A percentile compares a stretch with the other conserved stretches of the same genome.
Conservation (phyloP, 64 coral and sea anemone species). For the Orbicella faveolata region DNA sequence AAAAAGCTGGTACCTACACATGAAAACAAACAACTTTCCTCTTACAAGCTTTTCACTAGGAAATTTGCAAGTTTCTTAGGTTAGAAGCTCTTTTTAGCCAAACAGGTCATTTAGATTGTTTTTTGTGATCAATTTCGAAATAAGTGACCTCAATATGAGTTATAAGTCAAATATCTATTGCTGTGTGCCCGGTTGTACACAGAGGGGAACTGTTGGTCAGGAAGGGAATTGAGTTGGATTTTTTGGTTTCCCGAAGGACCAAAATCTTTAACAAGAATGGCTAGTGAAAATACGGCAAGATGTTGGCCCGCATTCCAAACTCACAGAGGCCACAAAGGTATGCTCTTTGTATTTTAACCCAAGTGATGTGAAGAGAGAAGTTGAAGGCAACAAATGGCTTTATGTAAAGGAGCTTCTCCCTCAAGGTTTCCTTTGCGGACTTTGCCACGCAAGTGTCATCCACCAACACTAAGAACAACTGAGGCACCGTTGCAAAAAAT, state of each 20-base stretch:
- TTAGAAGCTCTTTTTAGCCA: conserved; percentile 1
- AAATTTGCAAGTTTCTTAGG: too few species aligned
- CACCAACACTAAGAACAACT: too few species aligned
- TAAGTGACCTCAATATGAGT: too few species aligned
- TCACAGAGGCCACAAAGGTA: conserved; percentile 26
- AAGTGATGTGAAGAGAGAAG: conserved; percentile 41
- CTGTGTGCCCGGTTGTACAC: too few species aligned
- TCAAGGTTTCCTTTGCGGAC: conserved; percentile 36
- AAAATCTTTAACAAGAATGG: conserved; percentile 33
- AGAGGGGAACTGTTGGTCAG: conserved; percentile 13
- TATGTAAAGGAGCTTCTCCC: conserved; percentile 30
- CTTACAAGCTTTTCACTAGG: not conserved
- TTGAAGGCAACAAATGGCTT: conserved; percentile 34
- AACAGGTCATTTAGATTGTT: not conserved
- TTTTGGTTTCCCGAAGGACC: conserved; percentile 54
- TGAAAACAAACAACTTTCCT: conserved; percentile 3
- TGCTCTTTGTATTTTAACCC: conserved; percentile 47
- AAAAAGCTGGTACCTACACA: conserved; percentile 1
- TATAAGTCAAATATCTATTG: too few species aligned
- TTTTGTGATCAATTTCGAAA: too few species aligned
- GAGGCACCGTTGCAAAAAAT: too few species aligned
- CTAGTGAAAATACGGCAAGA: conserved; percentile 41
- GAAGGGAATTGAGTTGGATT: conserved; percentile 35
- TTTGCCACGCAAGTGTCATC: conserved; percentile 2
- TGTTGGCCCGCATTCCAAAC: conserved; percentile 26